These are phyloP conservation scores for Neotoma lepida DNA, from an alignment of 2,113 vertebrate species.

Conservation along the genomic window DNA sequence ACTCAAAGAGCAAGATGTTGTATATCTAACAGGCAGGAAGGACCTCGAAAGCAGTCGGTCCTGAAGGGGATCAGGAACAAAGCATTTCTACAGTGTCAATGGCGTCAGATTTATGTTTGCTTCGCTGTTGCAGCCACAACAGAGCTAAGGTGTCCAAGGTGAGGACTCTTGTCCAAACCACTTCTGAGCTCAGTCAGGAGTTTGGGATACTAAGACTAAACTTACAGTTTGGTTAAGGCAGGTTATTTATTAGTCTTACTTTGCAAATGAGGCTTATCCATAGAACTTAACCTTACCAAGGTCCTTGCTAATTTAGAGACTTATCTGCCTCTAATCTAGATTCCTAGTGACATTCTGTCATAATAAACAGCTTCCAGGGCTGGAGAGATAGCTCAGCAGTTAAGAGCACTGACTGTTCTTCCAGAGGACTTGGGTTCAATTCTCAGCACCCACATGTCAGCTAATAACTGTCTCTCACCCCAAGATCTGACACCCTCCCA, in stretches of 20 bases:
- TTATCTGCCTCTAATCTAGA: neutral
- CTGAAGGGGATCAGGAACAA: neutral
- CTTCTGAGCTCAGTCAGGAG: neutral
- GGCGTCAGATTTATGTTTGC: neutral
- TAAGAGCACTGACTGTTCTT: no score
- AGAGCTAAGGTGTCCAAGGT: neutral
- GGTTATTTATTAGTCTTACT: neutral
- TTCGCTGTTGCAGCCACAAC: neutral
- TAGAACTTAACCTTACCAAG: slow-evolving; percentile 24
- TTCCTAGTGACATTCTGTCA: neutral
- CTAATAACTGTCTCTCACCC: no score
- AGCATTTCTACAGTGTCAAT: slow-evolving; percentile 2
- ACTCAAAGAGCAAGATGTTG: neutral
- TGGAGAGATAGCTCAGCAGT: no score
- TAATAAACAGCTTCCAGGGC: neutral
- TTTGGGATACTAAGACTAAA: slow-evolving; percentile 15
- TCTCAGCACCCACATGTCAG: no score
- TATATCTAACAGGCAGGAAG: neutral
- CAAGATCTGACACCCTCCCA: no score
- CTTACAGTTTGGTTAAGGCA: neutral
- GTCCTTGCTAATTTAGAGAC: slow-evolving; percentile 29
- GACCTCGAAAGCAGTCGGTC: neutral
- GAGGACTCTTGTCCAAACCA: neutral
- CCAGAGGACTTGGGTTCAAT: no score
- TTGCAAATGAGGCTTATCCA: slow-evolving; percentile 18